Conservation (phyloP, 2,113 vertebrate species). For the Rhombomys opimus region DNA sequence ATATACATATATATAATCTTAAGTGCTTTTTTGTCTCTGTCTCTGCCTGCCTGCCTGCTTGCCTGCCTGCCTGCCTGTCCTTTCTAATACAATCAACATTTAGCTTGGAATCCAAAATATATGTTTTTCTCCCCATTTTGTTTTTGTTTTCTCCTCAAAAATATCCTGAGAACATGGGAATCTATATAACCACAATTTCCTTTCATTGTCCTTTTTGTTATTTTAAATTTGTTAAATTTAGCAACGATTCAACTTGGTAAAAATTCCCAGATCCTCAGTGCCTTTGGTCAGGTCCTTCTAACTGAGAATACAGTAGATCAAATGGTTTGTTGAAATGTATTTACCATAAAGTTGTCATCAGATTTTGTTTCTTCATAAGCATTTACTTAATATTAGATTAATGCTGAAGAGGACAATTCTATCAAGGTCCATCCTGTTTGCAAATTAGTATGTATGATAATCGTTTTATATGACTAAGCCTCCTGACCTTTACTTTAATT, state of each 20-base stretch:
- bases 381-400: constrained; percentile 28
- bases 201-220: background rate
- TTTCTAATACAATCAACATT: background rate
- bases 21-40: background rate
- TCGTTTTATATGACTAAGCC: constrained; percentile 8
- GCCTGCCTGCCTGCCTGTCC: too few species aligned
- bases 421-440: background rate
- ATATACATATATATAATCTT: too few species aligned
- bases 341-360: background rate
- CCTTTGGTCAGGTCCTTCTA: background rate
- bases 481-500: constrained; percentile 38
- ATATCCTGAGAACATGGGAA: accelerated
- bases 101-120: background rate
- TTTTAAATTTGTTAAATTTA: background rate
- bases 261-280: background rate
- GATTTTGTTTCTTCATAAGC: background rate
- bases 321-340: constrained; percentile 29
- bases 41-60: too few species aligned
- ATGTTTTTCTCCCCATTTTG: background rate
- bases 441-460: constrained; percentile 25
- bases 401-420: background rate
- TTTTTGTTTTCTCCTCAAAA: background rate
- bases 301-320: background rate
- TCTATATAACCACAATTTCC: background rate
- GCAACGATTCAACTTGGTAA: background rate